phyloP scores from a whole-genome alignment of 1,140 invertebrate genomes.

The Paraescarpia echinospica region DNA sequence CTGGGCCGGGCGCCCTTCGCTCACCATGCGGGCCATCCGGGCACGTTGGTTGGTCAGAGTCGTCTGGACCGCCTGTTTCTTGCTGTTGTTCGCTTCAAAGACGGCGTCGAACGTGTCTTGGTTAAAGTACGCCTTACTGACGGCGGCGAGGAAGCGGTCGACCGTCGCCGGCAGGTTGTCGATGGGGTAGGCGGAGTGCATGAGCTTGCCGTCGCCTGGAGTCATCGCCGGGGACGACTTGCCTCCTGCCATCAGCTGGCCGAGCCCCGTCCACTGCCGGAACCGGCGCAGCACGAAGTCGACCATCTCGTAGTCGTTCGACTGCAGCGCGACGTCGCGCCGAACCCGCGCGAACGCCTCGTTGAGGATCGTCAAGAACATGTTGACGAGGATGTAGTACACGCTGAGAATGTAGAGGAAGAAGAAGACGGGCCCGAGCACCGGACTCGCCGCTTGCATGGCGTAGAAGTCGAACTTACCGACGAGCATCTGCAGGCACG shows the following conservation, averaged over 20 bases:
- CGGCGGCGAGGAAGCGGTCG: constrained; percentile 57
- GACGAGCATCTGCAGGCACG: constrained; percentile 63
- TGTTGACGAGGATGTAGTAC: constrained; percentile 64
- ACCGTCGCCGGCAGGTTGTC: constrained; percentile 57
- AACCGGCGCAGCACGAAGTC: constrained; percentile 62
- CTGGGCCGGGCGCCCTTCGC: not conserved
- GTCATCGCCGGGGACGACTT: constrained; percentile 9
- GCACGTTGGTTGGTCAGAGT: not conserved
- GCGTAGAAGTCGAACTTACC: constrained; percentile 63
- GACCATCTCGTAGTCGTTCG: constrained; percentile 68
- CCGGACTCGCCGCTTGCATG: constrained; percentile 55
- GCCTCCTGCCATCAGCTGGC: not conserved
- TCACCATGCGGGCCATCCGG: not conserved
- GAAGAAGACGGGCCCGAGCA: constrained; percentile 61
- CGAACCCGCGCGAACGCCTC: constrained; percentile 59
- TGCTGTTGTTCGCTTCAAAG: not conserved
- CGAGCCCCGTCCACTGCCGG: constrained; percentile 27
- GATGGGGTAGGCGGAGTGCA: constrained; percentile 39
- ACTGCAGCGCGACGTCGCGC: constrained; percentile 65
- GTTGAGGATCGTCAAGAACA: constrained; percentile 65
- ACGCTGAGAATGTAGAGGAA: constrained; percentile 62
- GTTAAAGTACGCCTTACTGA: constrained; percentile 58
- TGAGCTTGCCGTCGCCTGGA: constrained; percentile 18
- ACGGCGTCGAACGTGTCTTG: constrained; percentile 40
- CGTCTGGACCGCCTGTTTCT: not conserved